Base-by-base conservation (phyloP, 2,797 vertebrate genomes). In the Macrochelys suwanniensis region DNA sequence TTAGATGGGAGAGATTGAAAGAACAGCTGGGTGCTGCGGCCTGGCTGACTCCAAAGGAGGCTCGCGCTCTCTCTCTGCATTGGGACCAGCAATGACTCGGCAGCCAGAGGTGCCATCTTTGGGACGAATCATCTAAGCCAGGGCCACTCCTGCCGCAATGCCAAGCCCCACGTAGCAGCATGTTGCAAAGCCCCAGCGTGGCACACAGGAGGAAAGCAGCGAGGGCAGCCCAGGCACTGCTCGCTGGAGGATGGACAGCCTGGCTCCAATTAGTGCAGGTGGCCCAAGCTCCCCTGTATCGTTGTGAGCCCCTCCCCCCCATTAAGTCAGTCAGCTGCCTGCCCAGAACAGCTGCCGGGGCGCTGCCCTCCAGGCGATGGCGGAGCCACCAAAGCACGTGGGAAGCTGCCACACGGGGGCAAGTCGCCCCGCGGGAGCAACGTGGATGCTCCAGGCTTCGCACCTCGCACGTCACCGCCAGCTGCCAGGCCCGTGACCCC, bases 281-380 rank as follows among this genome's bases (percentile, higher is more conserved):
- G 28, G n/a, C n/a, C 33, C 7, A 21, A n/a, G 61, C 61, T 19
- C 33, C 61, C 33, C 31, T 33, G 61, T 8, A 6, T 15, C 28
- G 11, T 31, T 16, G 59, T 6, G 80, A n/a, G 50, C 59, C 65
- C 95, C 96, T 53, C 11, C 90, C 93, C 88, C 93, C 45, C 85
- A 91, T 42, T 42, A 42, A 23, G 23, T 54, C 19, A 23, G 10
- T 93, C 94, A 1, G 80, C 45, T 11, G 16, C 68, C 3, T 92
- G 96, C 87, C 96, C 94, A 5, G 61, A 7, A 2, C 33, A n/a
- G 33, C 31, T 31, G 59, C 26, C 26, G 10, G 11, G 26, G 56
- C 25, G 25, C 5, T 26, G 25, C 57, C 26, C 23, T 13, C 57
- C 57, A 12, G 25, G 56, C 56, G 7, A 56, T 9, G 25, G 56